phyloP scores from a whole-genome alignment of 2,888 invertebrate genomes.

The Belgica antarctica region DNA sequence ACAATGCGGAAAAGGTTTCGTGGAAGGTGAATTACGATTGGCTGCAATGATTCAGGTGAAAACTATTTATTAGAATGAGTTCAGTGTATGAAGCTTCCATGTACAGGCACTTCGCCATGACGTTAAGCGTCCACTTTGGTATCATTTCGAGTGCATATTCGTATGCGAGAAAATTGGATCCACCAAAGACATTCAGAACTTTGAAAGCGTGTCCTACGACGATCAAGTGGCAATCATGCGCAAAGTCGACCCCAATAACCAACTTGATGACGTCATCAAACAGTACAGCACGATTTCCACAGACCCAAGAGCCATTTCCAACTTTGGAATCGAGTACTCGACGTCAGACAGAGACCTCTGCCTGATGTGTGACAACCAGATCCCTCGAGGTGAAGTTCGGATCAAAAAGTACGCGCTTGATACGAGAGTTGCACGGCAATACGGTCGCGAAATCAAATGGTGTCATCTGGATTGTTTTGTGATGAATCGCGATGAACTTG shows the following conservation, averaged over 20 bases:
- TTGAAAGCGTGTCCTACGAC: not conserved
- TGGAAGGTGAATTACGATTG: not conserved
- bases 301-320: not conserved
- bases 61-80: too few species aligned
- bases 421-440: slow-evolving; percentile 73
- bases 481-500: slow-evolving; percentile 56
- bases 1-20: not conserved
- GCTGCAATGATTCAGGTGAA: not conserved
- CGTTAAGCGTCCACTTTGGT: not conserved
- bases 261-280: not conserved
- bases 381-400: slow-evolving; percentile 64
- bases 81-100: too few species aligned
- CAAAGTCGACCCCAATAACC: not conserved
- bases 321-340: slow-evolving; percentile 80
- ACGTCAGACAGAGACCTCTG: slow-evolving; percentile 80
- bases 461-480: slow-evolving; percentile 90
- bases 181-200: not conserved
- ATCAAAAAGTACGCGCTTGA: slow-evolving; percentile 83
- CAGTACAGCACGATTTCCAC: not conserved
- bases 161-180: not conserved
- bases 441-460: slow-evolving; percentile 84
- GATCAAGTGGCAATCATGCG: not conserved
- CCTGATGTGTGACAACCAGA: slow-evolving; percentile 62
- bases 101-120: too few species aligned
- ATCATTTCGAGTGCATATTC: not conserved